These are phyloP conservation scores for Caracal caracal DNA, from an alignment of 2,113 vertebrate genomes.

Conservation along the genomic window DNA sequence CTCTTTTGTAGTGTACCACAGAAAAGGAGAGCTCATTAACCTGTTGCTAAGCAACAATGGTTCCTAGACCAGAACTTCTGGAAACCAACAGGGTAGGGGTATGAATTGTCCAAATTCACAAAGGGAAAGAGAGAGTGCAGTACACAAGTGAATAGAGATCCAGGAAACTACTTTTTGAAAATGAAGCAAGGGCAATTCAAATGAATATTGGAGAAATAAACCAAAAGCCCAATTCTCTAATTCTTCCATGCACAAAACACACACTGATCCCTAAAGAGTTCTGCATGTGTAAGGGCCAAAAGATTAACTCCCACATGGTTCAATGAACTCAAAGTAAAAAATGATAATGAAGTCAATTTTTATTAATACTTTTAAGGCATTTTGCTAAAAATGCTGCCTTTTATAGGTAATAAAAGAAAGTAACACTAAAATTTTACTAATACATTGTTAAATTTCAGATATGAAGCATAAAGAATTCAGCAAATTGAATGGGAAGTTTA, in stretches of 20 bases:
- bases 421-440: neutral
- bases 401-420: neutral
- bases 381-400: neutral
- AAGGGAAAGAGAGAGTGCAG: slow-evolving; percentile 66
- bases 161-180: slow-evolving; percentile 73
- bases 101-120: slow-evolving; percentile 81
- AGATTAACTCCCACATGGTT: slow-evolving; percentile 29
- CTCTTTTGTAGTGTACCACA: slow-evolving; percentile 76
- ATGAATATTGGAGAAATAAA: slow-evolving; percentile 61
- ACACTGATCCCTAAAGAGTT: neutral
- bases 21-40: slow-evolving; percentile 82
- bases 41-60: slow-evolving; percentile 85
- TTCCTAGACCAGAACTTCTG: slow-evolving; percentile 75
- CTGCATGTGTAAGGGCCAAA: neutral
- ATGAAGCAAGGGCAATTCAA: slow-evolving; percentile 40
- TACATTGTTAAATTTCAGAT: slow-evolving; percentile 24
- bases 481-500: neutral
- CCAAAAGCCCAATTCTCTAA: slow-evolving; percentile 24
- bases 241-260: neutral
- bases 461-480: slow-evolving; percentile 9
- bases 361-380: neutral
- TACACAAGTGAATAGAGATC: slow-evolving; percentile 68
- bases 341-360: slow-evolving; percentile 1
- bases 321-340: slow-evolving; percentile 27
- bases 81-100: slow-evolving; percentile 54